phyloP scores from a whole-genome alignment of 2,888 invertebrate species.

The Leuctra nigra region DNA sequence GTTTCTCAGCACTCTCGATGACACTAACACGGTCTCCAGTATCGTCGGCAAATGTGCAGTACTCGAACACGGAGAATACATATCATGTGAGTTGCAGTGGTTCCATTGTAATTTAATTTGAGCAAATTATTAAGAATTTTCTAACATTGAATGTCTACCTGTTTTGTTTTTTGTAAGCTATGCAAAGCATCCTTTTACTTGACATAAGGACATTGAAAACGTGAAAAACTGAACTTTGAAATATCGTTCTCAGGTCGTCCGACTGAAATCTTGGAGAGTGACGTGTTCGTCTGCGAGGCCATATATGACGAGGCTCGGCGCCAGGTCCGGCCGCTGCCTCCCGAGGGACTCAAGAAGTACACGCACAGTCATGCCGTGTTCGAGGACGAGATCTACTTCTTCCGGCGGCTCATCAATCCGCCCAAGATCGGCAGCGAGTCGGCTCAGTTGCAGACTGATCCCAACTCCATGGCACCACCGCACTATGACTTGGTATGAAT shows the following conservation, averaged over 20 bases:
- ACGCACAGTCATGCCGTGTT: conserved; percentile 74
- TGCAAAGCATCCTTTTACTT: no score
- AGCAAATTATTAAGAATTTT: no score
- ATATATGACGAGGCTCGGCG: conserved; percentile 84
- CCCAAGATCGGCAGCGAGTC: conserved; percentile 43
- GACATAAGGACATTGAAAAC: no score
- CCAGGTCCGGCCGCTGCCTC: conserved; percentile 62
- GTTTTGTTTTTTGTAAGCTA: no score
- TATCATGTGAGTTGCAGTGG: conserved; percentile 62
- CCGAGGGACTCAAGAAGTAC: conserved; percentile 71
- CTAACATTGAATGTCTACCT: no score
- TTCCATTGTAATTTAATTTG: no score
- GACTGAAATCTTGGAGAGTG: conserved; percentile 88
- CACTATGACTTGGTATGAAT: conserved; percentile 27
- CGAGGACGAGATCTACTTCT: conserved; percentile 88
- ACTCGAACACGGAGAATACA: conserved; percentile 83
- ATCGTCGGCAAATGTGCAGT: conserved; percentile 90
- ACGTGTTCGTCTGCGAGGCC: conserved; percentile 89
- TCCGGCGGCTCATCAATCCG: conserved; percentile 61
- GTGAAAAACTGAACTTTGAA: no score
- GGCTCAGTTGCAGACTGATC: conserved; percentile 27
- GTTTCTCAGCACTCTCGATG: conserved; percentile 83
- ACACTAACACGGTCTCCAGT: conserved; percentile 82
- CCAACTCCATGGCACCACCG: conserved; percentile 16
- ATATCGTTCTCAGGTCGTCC: conserved; percentile 67